phyloP scores from a whole-genome alignment of 2,113 vertebrate genomes.

The Sinocyclocheilus rhinocerous region DNA sequence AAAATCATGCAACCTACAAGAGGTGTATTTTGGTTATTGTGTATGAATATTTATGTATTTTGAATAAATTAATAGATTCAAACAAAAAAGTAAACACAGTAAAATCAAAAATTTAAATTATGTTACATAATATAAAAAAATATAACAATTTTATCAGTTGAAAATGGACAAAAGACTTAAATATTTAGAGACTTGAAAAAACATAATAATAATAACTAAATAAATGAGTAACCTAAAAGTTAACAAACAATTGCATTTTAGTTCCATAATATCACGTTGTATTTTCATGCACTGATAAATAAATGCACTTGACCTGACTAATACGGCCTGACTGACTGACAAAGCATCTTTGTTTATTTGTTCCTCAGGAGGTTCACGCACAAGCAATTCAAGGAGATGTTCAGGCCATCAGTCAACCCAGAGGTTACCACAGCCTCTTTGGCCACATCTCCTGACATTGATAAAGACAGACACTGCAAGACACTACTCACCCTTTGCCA shows the following conservation, averaged over 20 bases:
- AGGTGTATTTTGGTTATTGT: neutral
- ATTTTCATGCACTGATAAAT: neutral
- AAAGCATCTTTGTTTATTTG: conserved; percentile 5
- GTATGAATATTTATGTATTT: neutral
- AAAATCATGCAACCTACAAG: neutral
- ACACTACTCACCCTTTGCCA: conserved; percentile 59
- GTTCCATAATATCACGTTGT: neutral
- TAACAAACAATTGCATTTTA: neutral
- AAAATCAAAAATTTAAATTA: neutral
- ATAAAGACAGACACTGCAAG: conserved; percentile 65
- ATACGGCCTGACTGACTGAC: neutral
- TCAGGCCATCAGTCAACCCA: conserved; percentile 67
- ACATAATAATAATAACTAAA: neutral
- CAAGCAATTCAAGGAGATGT: conserved; percentile 56
- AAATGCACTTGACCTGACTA: neutral
- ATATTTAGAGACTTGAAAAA: too few species aligned
- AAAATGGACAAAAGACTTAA: too few species aligned
- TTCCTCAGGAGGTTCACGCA: conserved; percentile 51
- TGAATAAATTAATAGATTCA: neutral
- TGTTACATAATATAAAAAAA: too few species aligned
- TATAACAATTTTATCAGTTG: too few species aligned
- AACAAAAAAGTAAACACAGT: neutral
- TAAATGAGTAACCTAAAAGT: neutral
- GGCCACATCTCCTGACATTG: conserved; percentile 69
- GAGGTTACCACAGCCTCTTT: conserved; percentile 64